phyloP scores from a whole-genome alignment of 2,888 invertebrate genomes.

The Molorchus minor region DNA sequence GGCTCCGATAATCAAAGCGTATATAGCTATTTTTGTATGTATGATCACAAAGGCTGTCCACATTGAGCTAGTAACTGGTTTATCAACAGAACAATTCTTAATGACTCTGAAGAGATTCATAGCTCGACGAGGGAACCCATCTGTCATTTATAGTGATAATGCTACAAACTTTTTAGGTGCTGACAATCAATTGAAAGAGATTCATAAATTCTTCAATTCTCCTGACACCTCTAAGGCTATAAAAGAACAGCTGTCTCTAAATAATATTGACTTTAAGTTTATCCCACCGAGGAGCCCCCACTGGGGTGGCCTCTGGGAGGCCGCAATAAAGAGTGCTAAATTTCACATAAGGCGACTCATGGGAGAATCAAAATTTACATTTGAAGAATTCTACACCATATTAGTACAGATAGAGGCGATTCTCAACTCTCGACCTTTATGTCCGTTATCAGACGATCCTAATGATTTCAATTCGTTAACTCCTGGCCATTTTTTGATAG shows the following conservation, averaged over 20 bases:
- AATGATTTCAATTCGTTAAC: conserved; percentile 3
- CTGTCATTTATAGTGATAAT: no score
- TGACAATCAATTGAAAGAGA: no score
- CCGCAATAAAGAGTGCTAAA: not conserved
- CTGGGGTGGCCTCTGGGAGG: not conserved
- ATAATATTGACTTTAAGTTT: no score
- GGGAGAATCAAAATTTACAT: not conserved
- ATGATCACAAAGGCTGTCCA: no score
- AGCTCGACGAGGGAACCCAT: no score
- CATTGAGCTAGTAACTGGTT: no score
- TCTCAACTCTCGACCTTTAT: conserved; percentile 3
- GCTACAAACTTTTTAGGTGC: no score
- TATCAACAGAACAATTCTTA: no score
- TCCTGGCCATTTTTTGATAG: conserved; percentile 5
- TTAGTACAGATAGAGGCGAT: conserved; percentile 5
- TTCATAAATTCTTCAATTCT: not conserved
- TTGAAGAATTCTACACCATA: conserved; percentile 1
- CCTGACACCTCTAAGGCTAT: no score
- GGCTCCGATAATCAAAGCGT: not conserved
- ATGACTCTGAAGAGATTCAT: no score
- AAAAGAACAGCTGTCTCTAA: no score
- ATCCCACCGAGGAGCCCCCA: not conserved
- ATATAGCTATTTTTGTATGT: not conserved
- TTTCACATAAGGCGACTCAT: not conserved
- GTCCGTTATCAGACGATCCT: conserved; percentile 7